These are phyloP conservation scores for Lagodon rhomboides DNA, from an alignment of 2,797 vertebrate genomes.

Conservation along the genomic window DNA sequence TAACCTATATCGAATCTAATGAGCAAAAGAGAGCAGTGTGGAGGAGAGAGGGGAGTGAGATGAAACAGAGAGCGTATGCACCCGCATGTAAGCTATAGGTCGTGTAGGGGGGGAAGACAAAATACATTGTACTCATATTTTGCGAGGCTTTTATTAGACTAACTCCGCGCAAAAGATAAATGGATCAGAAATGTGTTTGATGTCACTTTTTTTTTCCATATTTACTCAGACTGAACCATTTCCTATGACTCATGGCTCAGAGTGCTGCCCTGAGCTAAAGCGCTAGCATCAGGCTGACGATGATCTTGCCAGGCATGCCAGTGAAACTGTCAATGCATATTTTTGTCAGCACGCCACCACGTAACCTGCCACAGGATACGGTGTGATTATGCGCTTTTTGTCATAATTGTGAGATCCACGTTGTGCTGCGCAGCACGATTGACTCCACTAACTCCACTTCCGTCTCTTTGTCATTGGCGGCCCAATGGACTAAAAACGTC, in stretches of 20 bases:
- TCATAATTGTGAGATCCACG: conserved; percentile 30
- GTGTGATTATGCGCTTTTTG: conserved; percentile 37
- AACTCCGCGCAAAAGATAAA: conserved; percentile 20
- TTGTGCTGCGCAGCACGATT: neutral
- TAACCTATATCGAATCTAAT: conserved; percentile 44
- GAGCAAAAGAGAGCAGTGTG: conserved; percentile 34
- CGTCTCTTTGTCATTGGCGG: conserved; percentile 21
- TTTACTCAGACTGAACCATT: conserved; percentile 63
- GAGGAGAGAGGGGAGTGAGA: conserved; percentile 4
- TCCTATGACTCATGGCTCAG: conserved; percentile 63
- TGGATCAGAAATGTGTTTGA: conserved; percentile 57
- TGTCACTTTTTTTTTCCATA: conserved; percentile 60
- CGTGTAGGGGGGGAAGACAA: conserved; percentile 23
- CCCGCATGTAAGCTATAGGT: conserved; percentile 24
- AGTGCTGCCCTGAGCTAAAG: conserved; percentile 67
- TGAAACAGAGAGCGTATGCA: conserved; percentile 9
- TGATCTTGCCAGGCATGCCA: conserved; percentile 68
- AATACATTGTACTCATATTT: conserved; percentile 40
- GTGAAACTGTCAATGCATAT: conserved; percentile 70
- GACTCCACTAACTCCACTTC: neutral
- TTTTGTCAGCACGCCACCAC: conserved; percentile 56
- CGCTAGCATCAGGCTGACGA: conserved; percentile 52
- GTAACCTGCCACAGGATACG: conserved; percentile 49
- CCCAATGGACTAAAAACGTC: conserved; percentile 11
- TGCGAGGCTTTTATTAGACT: conserved; percentile 35